Percentiles rank a stretch among this genome's conserved stretches.
Evolutionary conservation across 1,140 invertebrate species (phyloP).

Genomic region (Ectropis grisescens): DNA sequence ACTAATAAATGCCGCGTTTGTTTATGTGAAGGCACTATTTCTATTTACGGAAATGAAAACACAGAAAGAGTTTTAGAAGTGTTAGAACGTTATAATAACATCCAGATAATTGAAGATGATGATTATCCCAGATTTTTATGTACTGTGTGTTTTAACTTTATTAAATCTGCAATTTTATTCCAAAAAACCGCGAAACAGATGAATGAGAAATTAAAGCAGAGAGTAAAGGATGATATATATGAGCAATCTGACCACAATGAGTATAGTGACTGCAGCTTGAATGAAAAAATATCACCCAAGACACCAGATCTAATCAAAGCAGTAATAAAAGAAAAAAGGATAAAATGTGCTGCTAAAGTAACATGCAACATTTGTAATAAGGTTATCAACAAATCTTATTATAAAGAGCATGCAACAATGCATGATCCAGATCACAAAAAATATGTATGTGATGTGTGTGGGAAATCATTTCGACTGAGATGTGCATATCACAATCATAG

Average conservation of each 20-base stretch:
- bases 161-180: slow-evolving; percentile 11
- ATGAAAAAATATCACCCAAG: too few relatives aligned
- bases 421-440: slow-evolving; percentile 48
- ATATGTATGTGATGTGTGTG: slow-evolving; percentile 56
- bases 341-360: slow-evolving; percentile 18
- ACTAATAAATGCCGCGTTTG: slow-evolving; percentile 12
- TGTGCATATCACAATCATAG: slow-evolving; percentile 53
- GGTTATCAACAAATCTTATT: slow-evolving; percentile 41
- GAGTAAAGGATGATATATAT: too few relatives aligned
- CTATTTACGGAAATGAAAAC: slow-evolving; percentile 11
- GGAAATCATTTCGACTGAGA: slow-evolving; percentile 48
- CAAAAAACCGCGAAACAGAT: slow-evolving; percentile 11
- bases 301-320: too few relatives aligned
- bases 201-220: too few relatives aligned
- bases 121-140: slow-evolving; percentile 5
- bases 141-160: too few relatives aligned
- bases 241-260: too few relatives aligned
- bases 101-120: slow-evolving; percentile 8
- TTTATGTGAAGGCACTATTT: slow-evolving; percentile 8
- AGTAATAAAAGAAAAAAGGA: too few relatives aligned
- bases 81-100: slow-evolving; percentile 4
- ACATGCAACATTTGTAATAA: slow-evolving; percentile 48
- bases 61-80: slow-evolving; percentile 1
- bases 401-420: slow-evolving; percentile 48
- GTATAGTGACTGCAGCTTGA: too few relatives aligned